Evolutionary conservation across 1,140 invertebrate genomes (phyloP), one percentile per base, ranked within the genome.

Genomic region (Capitella teleta): DNA sequence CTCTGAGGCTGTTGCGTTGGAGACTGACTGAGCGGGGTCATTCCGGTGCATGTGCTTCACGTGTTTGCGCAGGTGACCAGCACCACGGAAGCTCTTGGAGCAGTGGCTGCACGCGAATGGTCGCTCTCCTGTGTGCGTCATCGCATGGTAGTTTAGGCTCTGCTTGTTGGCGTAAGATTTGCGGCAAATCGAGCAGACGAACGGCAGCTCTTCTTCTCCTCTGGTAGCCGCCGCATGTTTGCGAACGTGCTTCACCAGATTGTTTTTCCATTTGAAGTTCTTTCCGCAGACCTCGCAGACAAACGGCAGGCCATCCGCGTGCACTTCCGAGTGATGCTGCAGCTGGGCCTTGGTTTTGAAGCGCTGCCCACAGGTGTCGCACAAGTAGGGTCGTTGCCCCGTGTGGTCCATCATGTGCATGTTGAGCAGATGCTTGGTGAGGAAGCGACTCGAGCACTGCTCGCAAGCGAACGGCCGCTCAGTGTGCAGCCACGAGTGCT

Each of bases 401-500:
- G 94, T 98, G 62, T 97, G 94, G 1, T 91, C 97, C 52, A 92
- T 75, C 65, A 95, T 90, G 76, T 97, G 93, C 51, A 96, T 96
- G 32, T 46, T 47, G 18, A 56, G 28, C 26, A 40, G 25, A n/a
- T 32, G 82, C 1, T 84, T 85, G 55, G 82, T 81, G 51, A 79
- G 74, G 49, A 98, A 98, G 0, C 90, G 91, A 65, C 95, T 95
- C 66, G 87, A 89, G 19, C 49, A 51, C 10, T 36, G n/a, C 3
- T 4, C 26, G 21, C 49, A 51, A 5, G 14, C 10, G 34, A 25
- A 44, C 1, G 92, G 91, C 66, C 93, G 93, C 73, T 93, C 87
- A 2, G 58, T 58, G 45, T 63, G 61, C 18, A 49, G 56, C 34
- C 49, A 48, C 28, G 51, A 51, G 48, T 63, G 61, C 18, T 53